Base-by-base conservation (phyloP, 2,888 invertebrate species). In the Halictus quadricinctus region DNA sequence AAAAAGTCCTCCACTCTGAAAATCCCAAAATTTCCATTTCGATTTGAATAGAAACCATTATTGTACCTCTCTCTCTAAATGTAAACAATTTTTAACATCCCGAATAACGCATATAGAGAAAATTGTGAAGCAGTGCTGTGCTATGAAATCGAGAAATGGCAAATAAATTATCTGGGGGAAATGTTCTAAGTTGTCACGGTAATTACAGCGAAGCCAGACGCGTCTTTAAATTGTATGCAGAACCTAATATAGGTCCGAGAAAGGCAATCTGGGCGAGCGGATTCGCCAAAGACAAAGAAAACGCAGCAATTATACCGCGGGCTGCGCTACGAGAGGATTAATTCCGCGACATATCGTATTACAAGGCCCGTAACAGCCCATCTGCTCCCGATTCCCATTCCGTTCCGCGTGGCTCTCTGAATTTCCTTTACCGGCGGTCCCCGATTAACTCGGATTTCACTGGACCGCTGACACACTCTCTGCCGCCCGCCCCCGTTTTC, bases 391-490 rank as follows among this genome's bases (percentile, higher is more conserved):
- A 21, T 46, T 58, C 66, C 10, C 54, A 18, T 21, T 15, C 21
- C 25, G 50, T n/a, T 36, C 60, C 36, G 36, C 66, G 48, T 46
- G 15, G n/a, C 43, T 78, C 41, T 60, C 83, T 74, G 77, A 77
- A 77, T 66, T 77, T 74, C 84, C 74, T 83, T 77, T 70, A 60
- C 46, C 58, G 15, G 10, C n/a, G 13, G 29, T 29, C 64, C n/a
- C n/a, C 83, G 83, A 83, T 84, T 83, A 82, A 82, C 77, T 48
- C 66, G 58, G 50, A 64, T 21, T 58, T 76, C 36, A 43, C 21
- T 29, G 66, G 66, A 18, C 66, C 36, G 66, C 18, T 36, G 66
- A 36, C 29, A 36, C 66, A 21, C 41, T 41, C 36, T 10, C 41
- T n/a, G 3, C 41, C 43, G 4, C 13, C 50, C 3, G 8, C n/a